Base-by-base conservation (phyloP, 2,888 invertebrate species). In the Apotomis capreana region DNA sequence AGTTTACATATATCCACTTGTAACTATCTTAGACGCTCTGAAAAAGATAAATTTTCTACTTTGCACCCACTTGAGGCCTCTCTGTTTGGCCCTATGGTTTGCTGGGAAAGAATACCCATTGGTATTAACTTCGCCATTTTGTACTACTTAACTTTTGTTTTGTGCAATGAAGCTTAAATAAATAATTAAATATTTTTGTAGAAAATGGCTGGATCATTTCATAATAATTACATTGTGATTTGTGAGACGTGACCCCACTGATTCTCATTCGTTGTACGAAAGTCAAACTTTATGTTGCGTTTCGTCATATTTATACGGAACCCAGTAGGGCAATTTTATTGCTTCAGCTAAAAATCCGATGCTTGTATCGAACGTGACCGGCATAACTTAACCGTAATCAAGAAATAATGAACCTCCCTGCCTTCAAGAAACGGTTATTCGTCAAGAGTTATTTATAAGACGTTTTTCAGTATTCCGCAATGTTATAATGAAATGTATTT, bases 311-410 rank as follows among this genome's bases (percentile, higher is more conserved):
- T 58, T 37, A 13, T 36, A n/a, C 10, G 51, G 46, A 49, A 51
- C 49, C 59, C 9, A 59, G 36, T 52, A 13, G 57, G 57, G 5
- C n/a, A 49, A 44, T 51, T 71, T 44, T 71, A 67, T 71, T 62
- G 51, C 67, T 49, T 13, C 3, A 62, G 26, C 67, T 68, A 51
- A 71, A 57, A 68, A 68, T 58, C 68, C 57, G 57, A 68, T 51
- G 40, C 57, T 62, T 68, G 61, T 51, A 61, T 37, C 64, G 15
- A 10, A 67, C 67, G 71, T 68, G 68, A 49, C 26, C 26, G 46
- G 62, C 67, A 70, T 70, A 70, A 54, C 54, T 58, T 58, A 60
- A 60, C 59, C 54, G n/a, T 65, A 70, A 70, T 70, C 65, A 70
- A 60, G 65, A 65, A 70, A 60, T 70, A 70, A 70, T 70, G 54